Evolutionary conservation across 92 coral and sea anemone species (phyloP).

Genomic region (Phenganax marumi): DNA sequence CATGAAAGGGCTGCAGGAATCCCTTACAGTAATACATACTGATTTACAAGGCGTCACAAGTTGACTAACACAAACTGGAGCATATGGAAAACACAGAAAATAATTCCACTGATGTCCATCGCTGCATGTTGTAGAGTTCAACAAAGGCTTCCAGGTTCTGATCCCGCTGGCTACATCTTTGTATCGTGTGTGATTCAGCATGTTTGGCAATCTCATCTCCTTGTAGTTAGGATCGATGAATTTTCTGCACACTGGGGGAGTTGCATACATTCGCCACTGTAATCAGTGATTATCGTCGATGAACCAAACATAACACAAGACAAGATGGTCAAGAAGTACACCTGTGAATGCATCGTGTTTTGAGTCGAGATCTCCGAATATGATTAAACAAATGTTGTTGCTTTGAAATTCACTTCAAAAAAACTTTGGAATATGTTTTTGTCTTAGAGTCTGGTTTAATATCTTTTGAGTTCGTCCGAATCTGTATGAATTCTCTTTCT

Average conservation of each 20-base stretch:
- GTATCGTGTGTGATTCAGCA: constrained; percentile 31
- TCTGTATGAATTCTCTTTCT: neutral
- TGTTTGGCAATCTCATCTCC: constrained; percentile 27
- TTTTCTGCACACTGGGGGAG: constrained; percentile 24
- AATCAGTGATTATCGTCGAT: neutral
- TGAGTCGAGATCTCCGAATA: too few relatives aligned
- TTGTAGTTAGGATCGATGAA: constrained; percentile 7
- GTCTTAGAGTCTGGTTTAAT: too few relatives aligned
- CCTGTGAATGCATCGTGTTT: too few relatives aligned
- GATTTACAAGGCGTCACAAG: constrained; percentile 65
- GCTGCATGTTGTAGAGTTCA: constrained; percentile 18
- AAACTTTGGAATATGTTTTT: too few relatives aligned
- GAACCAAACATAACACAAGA: neutral
- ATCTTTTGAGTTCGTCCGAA: too few relatives aligned
- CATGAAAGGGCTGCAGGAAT: constrained; percentile 75
- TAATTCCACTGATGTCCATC: constrained; percentile 40
- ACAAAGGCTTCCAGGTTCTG: neutral
- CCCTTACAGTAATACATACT: constrained; percentile 56
- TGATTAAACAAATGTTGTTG: too few relatives aligned
- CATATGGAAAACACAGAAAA: constrained; percentile 76
- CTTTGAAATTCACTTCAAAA: too few relatives aligned
- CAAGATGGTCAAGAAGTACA: neutral
- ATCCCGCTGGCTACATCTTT: constrained; percentile 6
- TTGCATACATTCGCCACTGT: neutral
- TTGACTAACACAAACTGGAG: constrained; percentile 72